Conservation (phyloP, 64 coral and sea anemone genomes). For the Porites australiensis region DNA sequence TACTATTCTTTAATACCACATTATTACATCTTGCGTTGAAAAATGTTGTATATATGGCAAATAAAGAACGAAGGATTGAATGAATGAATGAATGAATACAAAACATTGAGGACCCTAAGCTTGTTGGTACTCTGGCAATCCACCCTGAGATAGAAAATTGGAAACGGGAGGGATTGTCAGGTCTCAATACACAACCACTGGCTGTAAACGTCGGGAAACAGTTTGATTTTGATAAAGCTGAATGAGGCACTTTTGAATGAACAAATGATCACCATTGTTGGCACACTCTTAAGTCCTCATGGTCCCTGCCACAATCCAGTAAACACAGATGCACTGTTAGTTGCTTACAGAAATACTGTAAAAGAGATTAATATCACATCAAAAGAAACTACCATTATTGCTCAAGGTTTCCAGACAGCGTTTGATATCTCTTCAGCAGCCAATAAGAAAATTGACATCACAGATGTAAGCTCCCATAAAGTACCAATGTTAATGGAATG, state of each 20-base stretch:
- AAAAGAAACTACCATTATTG: not conserved
- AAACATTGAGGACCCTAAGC: constrained; percentile 36
- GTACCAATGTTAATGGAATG: not conserved
- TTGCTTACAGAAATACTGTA: constrained; percentile 42
- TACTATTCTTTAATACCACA: too few relatives aligned
- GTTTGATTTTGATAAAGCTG: constrained; percentile 5
- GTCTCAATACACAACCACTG: constrained; percentile 1
- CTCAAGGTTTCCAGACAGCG: constrained; percentile 21
- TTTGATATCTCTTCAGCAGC: constrained; percentile 58
- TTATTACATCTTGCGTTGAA: too few relatives aligned
- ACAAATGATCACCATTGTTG: constrained; percentile 40
- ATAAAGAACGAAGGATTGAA: too few relatives aligned
- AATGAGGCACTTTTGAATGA: constrained; percentile 1
- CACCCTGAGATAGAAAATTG: constrained; percentile 53
- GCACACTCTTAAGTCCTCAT: constrained; percentile 31
- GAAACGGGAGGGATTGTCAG: constrained; percentile 69
- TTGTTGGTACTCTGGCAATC: constrained; percentile 72
- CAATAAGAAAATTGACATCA: constrained; percentile 19
- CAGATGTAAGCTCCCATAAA: constrained; percentile 56
- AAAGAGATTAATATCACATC: constrained; percentile 29
- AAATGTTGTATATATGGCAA: too few relatives aligned
- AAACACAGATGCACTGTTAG: constrained; percentile 21
- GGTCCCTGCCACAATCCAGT: constrained; percentile 13
- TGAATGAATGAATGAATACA: constrained; percentile 44
- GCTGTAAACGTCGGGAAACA: constrained; percentile 47